These are phyloP conservation scores for Perithous albicinctus DNA, from an alignment of 2,888 invertebrate genomes.

Conservation along the genomic window DNA sequence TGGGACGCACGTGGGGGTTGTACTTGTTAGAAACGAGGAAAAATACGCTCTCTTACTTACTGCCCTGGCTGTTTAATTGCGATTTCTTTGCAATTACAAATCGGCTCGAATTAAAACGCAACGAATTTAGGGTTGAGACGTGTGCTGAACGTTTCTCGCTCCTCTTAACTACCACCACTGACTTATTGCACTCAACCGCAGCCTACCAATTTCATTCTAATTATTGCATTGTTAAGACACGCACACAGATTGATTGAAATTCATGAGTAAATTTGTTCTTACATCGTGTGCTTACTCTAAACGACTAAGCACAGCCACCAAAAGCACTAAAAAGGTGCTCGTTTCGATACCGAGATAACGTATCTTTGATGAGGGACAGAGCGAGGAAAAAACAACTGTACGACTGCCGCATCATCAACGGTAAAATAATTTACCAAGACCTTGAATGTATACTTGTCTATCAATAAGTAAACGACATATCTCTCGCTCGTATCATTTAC, in stretches of 20 bases:
- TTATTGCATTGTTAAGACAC: not conserved
- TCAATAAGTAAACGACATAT: not conserved
- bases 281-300: too few species aligned
- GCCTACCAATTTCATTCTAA: not conserved
- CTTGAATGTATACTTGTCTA: not conserved
- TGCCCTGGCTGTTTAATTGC: not conserved
- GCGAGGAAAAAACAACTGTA: not conserved
- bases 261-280: not conserved
- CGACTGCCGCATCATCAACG: not conserved
- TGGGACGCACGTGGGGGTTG: too few species aligned
- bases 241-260: not conserved
- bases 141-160: too few species aligned
- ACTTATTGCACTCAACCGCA: not conserved
- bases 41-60: constrained; percentile 17
- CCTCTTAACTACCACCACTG: too few species aligned
- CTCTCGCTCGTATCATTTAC: not conserved
- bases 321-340: not conserved
- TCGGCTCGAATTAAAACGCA: not conserved
- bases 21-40: not conserved
- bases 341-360: not conserved
- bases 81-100: not conserved
- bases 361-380: constrained; percentile 1
- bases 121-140: not conserved
- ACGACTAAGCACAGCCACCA: not conserved
- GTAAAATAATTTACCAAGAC: not conserved